phyloP scores from a whole-genome alignment of 1,140 invertebrate species.

The Drosophila pseudoananassae region DNA sequence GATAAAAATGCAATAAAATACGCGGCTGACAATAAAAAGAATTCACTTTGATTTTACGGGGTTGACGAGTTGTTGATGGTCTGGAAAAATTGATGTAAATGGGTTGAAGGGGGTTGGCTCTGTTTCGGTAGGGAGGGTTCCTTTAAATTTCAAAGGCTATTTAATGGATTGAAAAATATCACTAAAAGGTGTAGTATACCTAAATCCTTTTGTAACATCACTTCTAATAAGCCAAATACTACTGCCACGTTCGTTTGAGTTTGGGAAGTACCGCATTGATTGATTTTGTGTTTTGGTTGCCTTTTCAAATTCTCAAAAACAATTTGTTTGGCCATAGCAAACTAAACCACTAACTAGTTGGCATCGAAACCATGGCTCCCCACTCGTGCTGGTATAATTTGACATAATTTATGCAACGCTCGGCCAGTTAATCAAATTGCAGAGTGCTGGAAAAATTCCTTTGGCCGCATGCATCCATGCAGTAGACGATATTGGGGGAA shows the following conservation, averaged over 20 bases:
- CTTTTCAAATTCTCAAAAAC: not conserved
- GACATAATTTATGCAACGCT: constrained; percentile 70
- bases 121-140: not conserved
- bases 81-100: constrained; percentile 26
- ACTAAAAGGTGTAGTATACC: no score
- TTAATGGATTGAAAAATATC: not conserved
- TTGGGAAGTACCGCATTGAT: not conserved
- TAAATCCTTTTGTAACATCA: no score
- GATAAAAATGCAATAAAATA: constrained; percentile 79
- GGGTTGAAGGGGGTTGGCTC: constrained; percentile 13
- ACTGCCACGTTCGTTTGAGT: not conserved
- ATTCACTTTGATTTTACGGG: constrained; percentile 61
- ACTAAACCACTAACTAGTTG: constrained; percentile 46
- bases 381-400: constrained; percentile 43
- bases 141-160: not conserved
- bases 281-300: not conserved
- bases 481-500: constrained; percentile 35
- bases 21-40: constrained; percentile 46
- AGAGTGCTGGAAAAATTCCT: constrained; percentile 65
- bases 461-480: constrained; percentile 45
- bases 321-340: constrained; percentile 4
- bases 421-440: constrained; percentile 71
- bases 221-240: no score
- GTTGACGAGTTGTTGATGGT: constrained; percentile 56
- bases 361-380: constrained; percentile 26